Evolutionary conservation across 2,888 invertebrate genomes (phyloP), one percentile per base, ranked within the genome.

Genomic region (Agrotis puta): DNA sequence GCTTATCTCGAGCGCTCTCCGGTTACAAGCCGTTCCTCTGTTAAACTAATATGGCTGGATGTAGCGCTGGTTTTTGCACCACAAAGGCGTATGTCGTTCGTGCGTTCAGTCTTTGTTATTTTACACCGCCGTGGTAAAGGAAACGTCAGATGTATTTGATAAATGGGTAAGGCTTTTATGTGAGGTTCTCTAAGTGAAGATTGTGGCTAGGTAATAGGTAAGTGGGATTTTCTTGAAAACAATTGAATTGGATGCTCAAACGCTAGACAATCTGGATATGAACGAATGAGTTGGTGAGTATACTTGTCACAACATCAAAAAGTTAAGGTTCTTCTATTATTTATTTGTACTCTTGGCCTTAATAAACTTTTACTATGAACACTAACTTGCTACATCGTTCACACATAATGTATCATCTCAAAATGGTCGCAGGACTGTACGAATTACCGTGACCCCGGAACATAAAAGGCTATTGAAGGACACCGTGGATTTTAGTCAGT

Each of bases 11-110:
- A 81, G 70, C 77, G 61, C 59, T 84, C 68, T 84, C 54, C 50
- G 54, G 76, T 83, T 81, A 80, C 81, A 80, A 64, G 65, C 77
- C 66, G 69, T 64, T 80, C 76, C 61, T 65, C 63, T 81, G 77
- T 84, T 84, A 70, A 75, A 84, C 84, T 70, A 81, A 81, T 76
- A 83, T 64, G 50, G 84, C 82, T 81, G 81, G 45, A 83, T 84
- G 81, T 70, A 77, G 81, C 84, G 72, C 72, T 81, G 71, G 48
- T 81, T 81, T 74, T 74, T 68, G 70, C 53, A 65, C 47, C 62
- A 62, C 82, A 81, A 81, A 82, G 74, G 82, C 82, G 68, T 83
- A 22, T 77, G 82, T 78, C 68, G 79, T 73, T 56, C 33, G 33
- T 56, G 56, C 56, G 56, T 56, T 73, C 68, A 39, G 33, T 62